A percentile compares a stretch with the other conserved stretches of the same genome.
Conservation (phyloP, 2,888 invertebrate genomes). For the Drosophila koepferae region DNA sequence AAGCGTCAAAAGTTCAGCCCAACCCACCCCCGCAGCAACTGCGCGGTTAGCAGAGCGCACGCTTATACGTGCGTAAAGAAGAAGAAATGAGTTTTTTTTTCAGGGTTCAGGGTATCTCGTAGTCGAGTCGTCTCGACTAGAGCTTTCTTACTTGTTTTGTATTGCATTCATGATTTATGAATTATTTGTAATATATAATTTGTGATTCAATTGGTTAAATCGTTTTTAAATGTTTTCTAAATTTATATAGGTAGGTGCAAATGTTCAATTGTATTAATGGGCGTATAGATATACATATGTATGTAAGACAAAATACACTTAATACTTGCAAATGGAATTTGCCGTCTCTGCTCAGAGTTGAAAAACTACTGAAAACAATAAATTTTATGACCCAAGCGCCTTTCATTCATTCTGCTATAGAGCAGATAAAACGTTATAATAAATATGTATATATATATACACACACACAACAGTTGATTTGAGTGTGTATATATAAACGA, state of each 20-base stretch:
- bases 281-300: not conserved
- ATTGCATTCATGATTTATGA: not conserved
- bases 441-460: not conserved
- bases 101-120: too few species aligned
- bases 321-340: constrained; percentile 24
- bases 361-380: constrained; percentile 59
- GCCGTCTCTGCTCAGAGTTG: constrained; percentile 19
- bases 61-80: too few species aligned
- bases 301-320: not conserved
- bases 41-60: too few species aligned
- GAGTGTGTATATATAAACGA: constrained; percentile 27
- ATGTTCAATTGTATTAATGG: not conserved
- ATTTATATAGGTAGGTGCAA: not conserved
- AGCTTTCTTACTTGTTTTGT: too few species aligned
- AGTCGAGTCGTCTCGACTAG: too few species aligned
- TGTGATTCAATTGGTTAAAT: not conserved
- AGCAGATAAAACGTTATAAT: constrained; percentile 68
- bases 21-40: too few species aligned
- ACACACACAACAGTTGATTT: constrained; percentile 1
- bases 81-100: too few species aligned
- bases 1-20: too few species aligned
- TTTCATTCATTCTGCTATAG: constrained; percentile 62
- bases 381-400: constrained; percentile 55
- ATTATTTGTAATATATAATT: not conserved
- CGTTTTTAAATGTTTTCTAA: not conserved